Base-by-base conservation (phyloP, 1,140 invertebrate species). In the Panagrolaimus sp. region DNA sequence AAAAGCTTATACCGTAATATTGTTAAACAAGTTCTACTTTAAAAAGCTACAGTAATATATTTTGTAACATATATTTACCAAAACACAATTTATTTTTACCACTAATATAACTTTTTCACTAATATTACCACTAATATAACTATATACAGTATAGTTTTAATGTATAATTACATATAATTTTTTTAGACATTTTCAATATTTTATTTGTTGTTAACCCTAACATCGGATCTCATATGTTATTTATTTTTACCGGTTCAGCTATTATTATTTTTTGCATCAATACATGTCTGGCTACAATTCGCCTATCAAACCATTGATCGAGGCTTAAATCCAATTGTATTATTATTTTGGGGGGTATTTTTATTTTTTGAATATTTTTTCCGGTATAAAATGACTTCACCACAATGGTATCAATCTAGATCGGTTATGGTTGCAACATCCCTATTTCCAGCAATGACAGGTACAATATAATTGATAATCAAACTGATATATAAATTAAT, bases 251-350 rank as follows among this genome's bases (percentile, higher is more conserved):
- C 96, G 71, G 90, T 97, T 75, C 92, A 96, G 71, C 77, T 76
- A 21, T 71, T 76, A 38, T 48, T 76, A 17, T 97, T 98, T 86
- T 91, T 91, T 75, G 94, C 95, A 74, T 96, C 93, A 86, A 96
- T 93, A 77, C 97, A 97, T 85, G 93, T 98, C 69, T 97, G 94
- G 94, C 91, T 97, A 78, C 94, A 98, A 86, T 96, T 94, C 86
- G 91, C 96, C 73, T 96, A 94, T 93, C 92, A 96, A 85, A 28
- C 43, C 76, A 67, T 58, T 21, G 78, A 81, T 14, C 58, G 78
- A 73, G 73, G 73, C 15, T 64, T 75, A 21, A 79, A 77, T 48
- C 43, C 78, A 12, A 73, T 73, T 43, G 79, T 77, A n/a, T 24
- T 76, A 17, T 65, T 76, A 32, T 65, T 81, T n/a, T 78, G 74